Percentiles rank a stretch among this genome's conserved stretches.
Evolutionary conservation across 1,140 invertebrate genomes (phyloP).

Genomic region (Thereuonema tuberculata): DNA sequence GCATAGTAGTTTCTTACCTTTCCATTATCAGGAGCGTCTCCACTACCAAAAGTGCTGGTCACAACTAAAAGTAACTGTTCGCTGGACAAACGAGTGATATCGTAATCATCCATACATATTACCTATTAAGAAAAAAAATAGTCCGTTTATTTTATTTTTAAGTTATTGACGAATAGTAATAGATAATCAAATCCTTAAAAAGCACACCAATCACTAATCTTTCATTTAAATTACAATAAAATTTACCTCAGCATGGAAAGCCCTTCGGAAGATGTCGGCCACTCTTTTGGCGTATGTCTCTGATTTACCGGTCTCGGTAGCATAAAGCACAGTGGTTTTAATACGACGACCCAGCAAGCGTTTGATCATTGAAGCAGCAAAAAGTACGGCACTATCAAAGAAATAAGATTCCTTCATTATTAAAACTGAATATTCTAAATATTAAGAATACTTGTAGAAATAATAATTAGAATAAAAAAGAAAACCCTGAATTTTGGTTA

Average conservation of each 20-base stretch:
- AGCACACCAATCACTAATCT: too few species aligned
- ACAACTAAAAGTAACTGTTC: conserved; percentile 29
- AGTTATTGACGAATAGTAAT: too few species aligned
- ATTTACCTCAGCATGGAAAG: conserved; percentile 78
- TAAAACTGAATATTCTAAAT: too few species aligned
- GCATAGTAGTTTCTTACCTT: too few species aligned
- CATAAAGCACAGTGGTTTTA: conserved; percentile 85
- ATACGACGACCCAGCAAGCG: conserved; percentile 51
- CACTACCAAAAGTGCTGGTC: conserved; percentile 32
- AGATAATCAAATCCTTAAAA: not conserved
- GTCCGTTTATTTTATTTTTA: not conserved
- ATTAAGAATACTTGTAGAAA: too few species aligned
- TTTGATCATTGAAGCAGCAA: not conserved
- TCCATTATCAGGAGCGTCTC: conserved; percentile 32
- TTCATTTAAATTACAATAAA: conserved; percentile 12
- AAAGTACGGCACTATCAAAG: not conserved
- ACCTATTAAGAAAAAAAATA: conserved; percentile 7
- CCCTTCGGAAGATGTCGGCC: conserved; percentile 77
- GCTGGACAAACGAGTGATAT: conserved; percentile 21
- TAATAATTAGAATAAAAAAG: too few species aligned
- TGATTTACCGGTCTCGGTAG: conserved; percentile 89
- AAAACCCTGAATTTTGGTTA: too few species aligned
- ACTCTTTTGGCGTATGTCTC: conserved; percentile 85
- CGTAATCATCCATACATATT: conserved; percentile 29
- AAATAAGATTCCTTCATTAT: too few species aligned